Base-by-base conservation (phyloP, 2,113 vertebrate species). In the Chaetodon trifascialis region DNA sequence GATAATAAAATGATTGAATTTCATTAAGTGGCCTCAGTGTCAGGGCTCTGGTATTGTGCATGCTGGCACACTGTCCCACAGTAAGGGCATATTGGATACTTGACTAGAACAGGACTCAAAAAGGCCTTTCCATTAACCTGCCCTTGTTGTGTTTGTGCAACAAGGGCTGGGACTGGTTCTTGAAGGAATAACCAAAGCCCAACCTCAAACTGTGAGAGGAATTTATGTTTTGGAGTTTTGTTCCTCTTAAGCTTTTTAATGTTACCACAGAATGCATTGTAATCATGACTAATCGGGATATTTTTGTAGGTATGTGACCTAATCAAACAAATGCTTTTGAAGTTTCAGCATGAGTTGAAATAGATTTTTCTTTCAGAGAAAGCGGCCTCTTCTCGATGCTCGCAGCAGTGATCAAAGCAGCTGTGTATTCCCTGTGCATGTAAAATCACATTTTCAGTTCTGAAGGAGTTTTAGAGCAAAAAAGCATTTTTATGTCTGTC, bases 401-500 rank as follows among this genome's bases (percentile, higher is more conserved):
- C 36, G n/a, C 15, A 66, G n/a, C 23, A 73, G 67, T 49, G 3
- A 60, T 56, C 15, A 34, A 75, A 62, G 17, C 62, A 44, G 34
- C 12, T 34, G 17, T 76, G 55, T 76, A 69, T 84, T 87, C 66
- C 68, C 16, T 59, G 5, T 63, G 56, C 38, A 59, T 47, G 62
- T 73, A 71, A 72, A 75, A 82, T 68, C 16, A 65, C 46, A 82
- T 55, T 83, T 82, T 76, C 60, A 55, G 25, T 80, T 70, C 78
- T 78, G 66, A 44, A 30, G 58, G 73, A 83, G 58, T 68, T 79
- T 56, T 11, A 77, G 81, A 87, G 83, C 59, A 42, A 79, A 77
- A 30, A 30, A 30, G 58, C 68, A 69, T 77, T 81, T 85, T 75
- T 80, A 62, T 76, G 68, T 90, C 54, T 83, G 59, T 78, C 73